Base-by-base conservation (phyloP, 2,888 invertebrate species). In the Slavum lentiscoides region DNA sequence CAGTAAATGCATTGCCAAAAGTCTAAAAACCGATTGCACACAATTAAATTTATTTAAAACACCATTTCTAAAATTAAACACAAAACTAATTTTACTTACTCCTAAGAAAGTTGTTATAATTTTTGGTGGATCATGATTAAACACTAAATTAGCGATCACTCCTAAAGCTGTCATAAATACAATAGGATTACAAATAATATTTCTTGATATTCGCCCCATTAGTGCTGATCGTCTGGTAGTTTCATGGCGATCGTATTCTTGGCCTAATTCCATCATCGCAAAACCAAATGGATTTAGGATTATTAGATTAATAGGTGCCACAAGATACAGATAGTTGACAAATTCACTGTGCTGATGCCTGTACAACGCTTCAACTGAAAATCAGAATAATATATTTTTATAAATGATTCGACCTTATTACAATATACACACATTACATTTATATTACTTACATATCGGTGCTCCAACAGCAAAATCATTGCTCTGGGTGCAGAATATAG, bases 381-480 rank as follows among this genome's bases (percentile, higher is more conserved):
- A 88, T 82, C 64, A 69, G 30, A 55, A 55, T 49, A 11, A 49
- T 49, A 49, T 68, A 30, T 5, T 43, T 43, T 49, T 23, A 68
- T 23, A 68, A 68, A 68, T 21, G 8, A 59, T 43, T 83, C 21
- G 37, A 68, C 19, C 61, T 9, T 9, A 43, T 43, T 39, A 55
- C 11, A 13, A 74, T 49, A 81, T 49, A 3, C 21, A 13, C 11
- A 23, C 15, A 55, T 55, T 9, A 68, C 30, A 37, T 55, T 58
- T 66, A 49, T 62, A 69, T 30, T 30, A 88, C 89, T 91, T 89
- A 95, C 96, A 92, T 84, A 97, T 96, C 9, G 98, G 97, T 88
- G 93, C 96, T 83, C 97, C 97, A 84, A 98, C 91, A 30, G 98
- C 97, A 88, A 98, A 97, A 87, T 98, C 98, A 89, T 98, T 98